Conservation (phyloP, 2,888 invertebrate species). For the Palloptera scutellata region DNA sequence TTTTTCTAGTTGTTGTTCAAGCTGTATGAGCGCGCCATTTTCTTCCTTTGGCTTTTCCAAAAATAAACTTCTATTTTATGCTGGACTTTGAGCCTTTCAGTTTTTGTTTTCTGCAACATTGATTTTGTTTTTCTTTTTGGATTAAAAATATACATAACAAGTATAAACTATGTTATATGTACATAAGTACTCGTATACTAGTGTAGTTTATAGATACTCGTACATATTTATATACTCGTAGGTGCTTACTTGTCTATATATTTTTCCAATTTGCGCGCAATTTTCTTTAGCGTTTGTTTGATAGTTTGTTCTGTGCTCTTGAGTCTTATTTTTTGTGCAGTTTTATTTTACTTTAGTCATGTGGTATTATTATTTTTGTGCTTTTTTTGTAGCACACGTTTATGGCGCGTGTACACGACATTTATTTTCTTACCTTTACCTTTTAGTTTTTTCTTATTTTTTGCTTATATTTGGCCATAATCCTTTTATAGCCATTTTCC, state of each 20-base stretch:
- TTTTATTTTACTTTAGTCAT: background rate
- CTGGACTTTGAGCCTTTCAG: constrained; percentile 23
- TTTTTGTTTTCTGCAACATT: background rate
- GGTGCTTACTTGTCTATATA: no score
- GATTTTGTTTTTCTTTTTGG: background rate
- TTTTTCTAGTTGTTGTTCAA: background rate
- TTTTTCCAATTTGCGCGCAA: constrained; percentile 40
- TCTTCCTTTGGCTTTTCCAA: background rate
- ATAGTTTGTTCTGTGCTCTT: constrained; percentile 1
- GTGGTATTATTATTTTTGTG: background rate
- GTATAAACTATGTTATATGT: no score
- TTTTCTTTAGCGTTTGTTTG: constrained; percentile 26
- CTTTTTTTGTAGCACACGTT: constrained; percentile 22
- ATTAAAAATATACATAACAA: no score
- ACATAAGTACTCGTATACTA: no score
- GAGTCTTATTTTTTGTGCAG: background rate
- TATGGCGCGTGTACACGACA: constrained; percentile 32
- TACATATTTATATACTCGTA: no score
- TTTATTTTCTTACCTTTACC: background rate
- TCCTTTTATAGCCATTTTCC: background rate
- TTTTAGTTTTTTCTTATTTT: no score
- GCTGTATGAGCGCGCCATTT: no score
- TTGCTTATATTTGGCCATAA: background rate
- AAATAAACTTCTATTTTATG: constrained; percentile 3
- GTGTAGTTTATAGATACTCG: no score